These are phyloP conservation scores for Paratrypauchen microcephalus DNA, from an alignment of 2,797 vertebrate genomes.

Conservation along the genomic window DNA sequence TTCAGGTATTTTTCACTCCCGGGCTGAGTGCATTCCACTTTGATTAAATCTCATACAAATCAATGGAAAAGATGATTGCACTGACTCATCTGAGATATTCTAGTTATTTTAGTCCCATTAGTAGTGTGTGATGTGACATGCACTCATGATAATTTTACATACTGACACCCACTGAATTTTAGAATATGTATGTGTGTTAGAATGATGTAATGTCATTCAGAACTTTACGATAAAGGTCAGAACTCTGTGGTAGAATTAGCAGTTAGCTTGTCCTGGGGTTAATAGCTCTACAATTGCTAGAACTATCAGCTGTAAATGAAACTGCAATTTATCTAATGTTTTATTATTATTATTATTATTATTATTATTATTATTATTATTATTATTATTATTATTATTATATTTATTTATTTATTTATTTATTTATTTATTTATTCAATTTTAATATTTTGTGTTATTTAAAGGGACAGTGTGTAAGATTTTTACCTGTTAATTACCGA, in stretches of 20 bases:
- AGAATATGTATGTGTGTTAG: too few relatives aligned
- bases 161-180: background rate
- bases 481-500: too few relatives aligned
- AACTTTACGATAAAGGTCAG: too few relatives aligned
- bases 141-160: background rate
- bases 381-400: too few relatives aligned
- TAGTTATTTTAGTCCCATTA: background rate
- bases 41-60: background rate
- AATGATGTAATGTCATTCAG: background rate
- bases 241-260: background rate
- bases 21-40: constrained; percentile 38
- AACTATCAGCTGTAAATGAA: background rate
- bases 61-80: constrained; percentile 4
- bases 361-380: too few relatives aligned
- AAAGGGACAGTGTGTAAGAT: too few relatives aligned
- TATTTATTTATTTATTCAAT: too few relatives aligned
- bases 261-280: background rate
- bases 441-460: too few relatives aligned
- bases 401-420: too few relatives aligned
- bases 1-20: constrained; percentile 29
- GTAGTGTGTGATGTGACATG: constrained; percentile 5
- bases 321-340: too few relatives aligned
- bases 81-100: constrained; percentile 5
- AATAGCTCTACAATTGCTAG: background rate
- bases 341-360: too few relatives aligned